phyloP scores from a whole-genome alignment of 2,113 vertebrate genomes.

The Oryzias celebensis region DNA sequence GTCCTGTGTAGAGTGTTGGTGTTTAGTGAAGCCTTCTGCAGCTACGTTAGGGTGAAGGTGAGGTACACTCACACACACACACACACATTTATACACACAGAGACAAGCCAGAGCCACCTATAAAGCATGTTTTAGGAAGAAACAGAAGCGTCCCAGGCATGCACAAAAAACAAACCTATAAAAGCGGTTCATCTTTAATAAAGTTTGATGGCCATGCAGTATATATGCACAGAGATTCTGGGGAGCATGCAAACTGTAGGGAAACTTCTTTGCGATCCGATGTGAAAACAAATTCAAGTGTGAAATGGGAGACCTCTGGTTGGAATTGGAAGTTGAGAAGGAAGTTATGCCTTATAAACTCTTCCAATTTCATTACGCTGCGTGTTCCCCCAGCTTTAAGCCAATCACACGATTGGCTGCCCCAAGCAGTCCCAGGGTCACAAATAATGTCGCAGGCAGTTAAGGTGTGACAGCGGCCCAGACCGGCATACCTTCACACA shows the following conservation, averaged over 20 bases:
- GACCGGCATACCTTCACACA: constrained; percentile 52
- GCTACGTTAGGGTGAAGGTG: no score
- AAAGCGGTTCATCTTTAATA: no score
- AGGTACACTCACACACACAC: no score
- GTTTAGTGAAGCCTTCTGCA: no score
- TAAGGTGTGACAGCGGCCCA: constrained; percentile 58
- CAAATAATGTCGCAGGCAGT: constrained; percentile 51
- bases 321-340: constrained; percentile 43
- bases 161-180: no score
- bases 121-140: no score
- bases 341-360: constrained; percentile 56
- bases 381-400: constrained; percentile 65
- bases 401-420: constrained; percentile 66
- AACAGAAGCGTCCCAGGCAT: no score
- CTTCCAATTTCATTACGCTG: constrained; percentile 67
- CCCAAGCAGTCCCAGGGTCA: constrained; percentile 29
- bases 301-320: constrained; percentile 41
- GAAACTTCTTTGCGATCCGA: constrained; percentile 14
- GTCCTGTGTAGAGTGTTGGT: no score
- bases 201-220: constrained; percentile 13
- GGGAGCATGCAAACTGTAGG: constrained; percentile 12
- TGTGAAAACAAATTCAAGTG: constrained; percentile 34
- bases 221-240: constrained; percentile 35
- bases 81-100: no score
- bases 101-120: no score